Conservation (phyloP, 1,140 invertebrate species). For the Thaumatotibia leucotreta region DNA sequence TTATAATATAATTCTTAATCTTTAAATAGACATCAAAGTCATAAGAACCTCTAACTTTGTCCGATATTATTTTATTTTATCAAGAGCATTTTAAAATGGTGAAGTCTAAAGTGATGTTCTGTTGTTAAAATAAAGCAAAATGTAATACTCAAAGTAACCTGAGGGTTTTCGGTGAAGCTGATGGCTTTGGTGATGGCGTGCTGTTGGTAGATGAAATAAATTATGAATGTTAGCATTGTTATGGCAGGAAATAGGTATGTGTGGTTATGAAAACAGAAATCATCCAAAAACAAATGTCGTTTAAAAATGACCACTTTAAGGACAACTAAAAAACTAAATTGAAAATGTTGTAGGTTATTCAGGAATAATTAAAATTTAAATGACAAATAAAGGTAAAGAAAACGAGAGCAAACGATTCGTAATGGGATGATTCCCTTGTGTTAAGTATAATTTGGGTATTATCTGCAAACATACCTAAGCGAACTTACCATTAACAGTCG, state of each 20-base stretch:
- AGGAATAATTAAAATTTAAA: neutral
- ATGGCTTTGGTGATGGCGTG: constrained; percentile 74
- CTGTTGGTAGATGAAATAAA: constrained; percentile 69
- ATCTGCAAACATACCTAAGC: neutral
- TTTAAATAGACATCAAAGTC: neutral
- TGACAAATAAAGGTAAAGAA: neutral
- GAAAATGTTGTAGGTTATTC: neutral
- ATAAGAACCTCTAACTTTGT: neutral
- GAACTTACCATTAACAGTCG: neutral
- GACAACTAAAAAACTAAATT: neutral
- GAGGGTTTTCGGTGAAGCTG: constrained; percentile 74
- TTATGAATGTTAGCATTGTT: constrained; percentile 43
- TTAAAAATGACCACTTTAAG: neutral
- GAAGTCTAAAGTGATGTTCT: neutral
- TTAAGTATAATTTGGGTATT: neutral
- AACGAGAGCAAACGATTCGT: neutral
- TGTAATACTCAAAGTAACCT: constrained; percentile 60
- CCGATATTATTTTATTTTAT: neutral
- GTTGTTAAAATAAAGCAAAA: constrained; percentile 35
- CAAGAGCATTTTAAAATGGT: neutral
- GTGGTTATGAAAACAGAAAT: neutral
- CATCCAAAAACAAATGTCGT: neutral
- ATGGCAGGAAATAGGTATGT: neutral
- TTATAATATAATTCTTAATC: too few species aligned
- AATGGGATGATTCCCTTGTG: constrained; percentile 2